phyloP scores from a whole-genome alignment of 2,113 vertebrate genomes.

The Gnathonemus echidnorhynchus region DNA sequence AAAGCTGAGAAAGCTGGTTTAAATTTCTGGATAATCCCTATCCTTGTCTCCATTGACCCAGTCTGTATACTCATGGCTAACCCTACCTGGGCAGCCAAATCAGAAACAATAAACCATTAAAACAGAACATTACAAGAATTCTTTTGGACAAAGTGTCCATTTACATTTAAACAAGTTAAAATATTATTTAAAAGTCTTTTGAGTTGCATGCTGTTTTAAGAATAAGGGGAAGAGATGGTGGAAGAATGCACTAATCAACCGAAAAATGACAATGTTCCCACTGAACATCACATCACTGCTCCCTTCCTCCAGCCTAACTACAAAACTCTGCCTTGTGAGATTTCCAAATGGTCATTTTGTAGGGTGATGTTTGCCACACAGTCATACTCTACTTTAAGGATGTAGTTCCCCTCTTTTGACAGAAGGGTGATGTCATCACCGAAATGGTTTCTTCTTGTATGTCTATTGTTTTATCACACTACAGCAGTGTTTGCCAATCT shows the following conservation, averaged over 20 bases:
- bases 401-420: not conserved
- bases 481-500: not conserved
- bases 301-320: not conserved
- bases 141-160: not conserved
- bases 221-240: not conserved
- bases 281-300: not conserved
- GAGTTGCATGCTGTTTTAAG: not conserved
- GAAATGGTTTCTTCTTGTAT: not conserved
- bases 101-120: not conserved
- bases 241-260: not conserved
- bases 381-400: not conserved
- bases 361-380: not conserved
- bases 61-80: not conserved
- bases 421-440: not conserved
- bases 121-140: not conserved
- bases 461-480: not conserved
- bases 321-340: not conserved
- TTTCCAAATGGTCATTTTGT: not conserved
- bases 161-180: not conserved
- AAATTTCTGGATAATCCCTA: not conserved
- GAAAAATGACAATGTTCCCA: not conserved
- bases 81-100: not conserved
- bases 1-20: not conserved
- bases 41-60: not conserved
- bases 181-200: not conserved